Conservation (phyloP, 2,888 invertebrate genomes). For the Morpho helenor region DNA sequence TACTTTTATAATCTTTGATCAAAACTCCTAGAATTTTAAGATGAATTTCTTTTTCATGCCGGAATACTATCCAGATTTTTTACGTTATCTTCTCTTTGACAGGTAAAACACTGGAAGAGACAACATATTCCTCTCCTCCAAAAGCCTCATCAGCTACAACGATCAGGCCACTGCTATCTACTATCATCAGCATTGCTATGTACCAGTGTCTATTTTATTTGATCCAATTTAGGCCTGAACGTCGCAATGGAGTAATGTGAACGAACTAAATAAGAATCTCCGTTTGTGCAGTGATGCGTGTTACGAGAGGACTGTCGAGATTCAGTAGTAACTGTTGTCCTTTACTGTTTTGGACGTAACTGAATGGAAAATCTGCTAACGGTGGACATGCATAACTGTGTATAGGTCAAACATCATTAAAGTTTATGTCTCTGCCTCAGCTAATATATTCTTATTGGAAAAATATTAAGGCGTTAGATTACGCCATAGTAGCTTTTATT, state of each 20-base stretch:
- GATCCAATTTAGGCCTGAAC: slow-evolving; percentile 30
- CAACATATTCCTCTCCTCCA: slow-evolving; percentile 47
- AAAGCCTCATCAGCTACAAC: slow-evolving; percentile 29
- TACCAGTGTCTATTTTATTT: slow-evolving; percentile 34
- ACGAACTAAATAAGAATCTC: slow-evolving; percentile 40
- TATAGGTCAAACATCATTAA: background rate
- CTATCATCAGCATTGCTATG: slow-evolving; percentile 34
- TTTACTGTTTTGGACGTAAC: background rate
- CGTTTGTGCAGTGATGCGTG: slow-evolving; percentile 46
- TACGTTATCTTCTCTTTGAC: slow-evolving; percentile 17
- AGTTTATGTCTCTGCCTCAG: no score
- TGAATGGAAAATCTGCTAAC: background rate
- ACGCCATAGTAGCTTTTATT: slow-evolving; percentile 4
- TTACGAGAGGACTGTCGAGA: slow-evolving; percentile 1
- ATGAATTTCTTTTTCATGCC: no score
- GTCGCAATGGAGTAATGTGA: slow-evolving; percentile 30
- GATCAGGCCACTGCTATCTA: slow-evolving; percentile 32
- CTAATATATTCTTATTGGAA: no score
- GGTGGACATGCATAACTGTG: background rate
- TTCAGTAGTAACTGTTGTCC: background rate
- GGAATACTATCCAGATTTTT: no score
- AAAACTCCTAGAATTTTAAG: no score
- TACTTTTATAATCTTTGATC: no score
- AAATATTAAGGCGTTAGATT: background rate
- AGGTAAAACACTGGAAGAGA: slow-evolving; percentile 38